A percentile compares a stretch with the other conserved stretches of the same genome.
Conservation (phyloP, 2,113 vertebrate genomes). For the Tupaia tana region DNA sequence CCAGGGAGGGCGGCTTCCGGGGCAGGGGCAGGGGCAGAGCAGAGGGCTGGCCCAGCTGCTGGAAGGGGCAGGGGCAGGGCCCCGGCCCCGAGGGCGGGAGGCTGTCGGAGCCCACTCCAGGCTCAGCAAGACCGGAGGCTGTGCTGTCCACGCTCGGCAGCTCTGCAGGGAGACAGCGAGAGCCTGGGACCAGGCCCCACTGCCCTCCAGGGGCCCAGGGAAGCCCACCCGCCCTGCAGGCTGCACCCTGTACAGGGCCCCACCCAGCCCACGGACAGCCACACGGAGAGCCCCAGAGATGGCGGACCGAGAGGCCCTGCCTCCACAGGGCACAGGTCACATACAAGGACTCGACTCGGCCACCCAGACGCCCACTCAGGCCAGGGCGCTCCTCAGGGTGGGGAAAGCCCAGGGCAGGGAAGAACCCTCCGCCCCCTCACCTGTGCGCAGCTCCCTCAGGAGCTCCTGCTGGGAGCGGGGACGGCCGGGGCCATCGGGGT, state of each 20-base stretch:
- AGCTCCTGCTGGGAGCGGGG: slow-evolving; percentile 85
- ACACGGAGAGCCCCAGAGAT: too few relatives aligned
- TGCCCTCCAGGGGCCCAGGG: slow-evolving; percentile 72
- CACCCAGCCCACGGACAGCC: too few relatives aligned
- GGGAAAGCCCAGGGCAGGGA: too few relatives aligned
- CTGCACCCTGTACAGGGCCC: not conserved
- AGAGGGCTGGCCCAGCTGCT: slow-evolving; percentile 70
- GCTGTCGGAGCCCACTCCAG: not conserved
- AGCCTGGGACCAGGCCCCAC: slow-evolving; percentile 56
- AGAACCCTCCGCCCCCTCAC: slow-evolving; percentile 76
- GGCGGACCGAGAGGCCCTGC: too few relatives aligned
- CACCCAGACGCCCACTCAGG: not conserved
- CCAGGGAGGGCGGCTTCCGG: slow-evolving; percentile 57
- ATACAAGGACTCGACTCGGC: too few relatives aligned
- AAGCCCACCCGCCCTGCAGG: not conserved
- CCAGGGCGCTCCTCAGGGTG: too few relatives aligned
- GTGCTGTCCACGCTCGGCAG: slow-evolving; percentile 74
- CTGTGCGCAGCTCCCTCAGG: slow-evolving; percentile 85
- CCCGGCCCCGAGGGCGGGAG: not conserved
- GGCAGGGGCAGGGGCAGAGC: not conserved
- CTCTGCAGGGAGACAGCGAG: slow-evolving; percentile 63
- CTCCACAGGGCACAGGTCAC: too few relatives aligned
- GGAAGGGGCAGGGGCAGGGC: slow-evolving; percentile 75
- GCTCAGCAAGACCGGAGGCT: slow-evolving; percentile 71
- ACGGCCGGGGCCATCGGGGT: slow-evolving; percentile 88